Evolutionary conservation across 2,888 invertebrate species (phyloP).

Genomic region (Podotricha telesiphe): DNA sequence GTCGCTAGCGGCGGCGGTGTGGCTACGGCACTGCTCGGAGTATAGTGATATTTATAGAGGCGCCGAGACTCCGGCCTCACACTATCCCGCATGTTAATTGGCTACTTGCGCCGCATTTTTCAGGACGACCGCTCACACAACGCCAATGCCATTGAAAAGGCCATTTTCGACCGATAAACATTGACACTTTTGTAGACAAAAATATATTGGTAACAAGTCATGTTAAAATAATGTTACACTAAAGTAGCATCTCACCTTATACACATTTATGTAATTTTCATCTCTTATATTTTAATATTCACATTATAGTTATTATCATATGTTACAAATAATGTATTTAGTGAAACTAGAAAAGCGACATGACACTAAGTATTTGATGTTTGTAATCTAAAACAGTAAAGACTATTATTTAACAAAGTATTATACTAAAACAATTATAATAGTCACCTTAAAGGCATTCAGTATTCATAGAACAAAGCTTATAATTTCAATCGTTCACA

Average conservation of each 20-base stretch:
- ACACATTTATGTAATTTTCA: neutral
- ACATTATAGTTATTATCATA: too few relatives aligned
- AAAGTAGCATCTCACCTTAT: neutral
- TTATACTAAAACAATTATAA: neutral
- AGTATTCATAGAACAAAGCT: neutral
- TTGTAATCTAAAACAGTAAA: neutral
- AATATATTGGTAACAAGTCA: slow-evolving; percentile 29
- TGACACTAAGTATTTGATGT: neutral
- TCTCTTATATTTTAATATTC: too few relatives aligned
- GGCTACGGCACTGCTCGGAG: slow-evolving; percentile 54
- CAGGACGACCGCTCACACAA: slow-evolving; percentile 69
- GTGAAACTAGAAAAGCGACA: neutral
- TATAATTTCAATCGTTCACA: neutral
- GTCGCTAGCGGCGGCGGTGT: slow-evolving; percentile 62
- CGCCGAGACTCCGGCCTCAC: slow-evolving; percentile 77
- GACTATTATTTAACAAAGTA: neutral
- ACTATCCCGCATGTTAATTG: slow-evolving; percentile 78
- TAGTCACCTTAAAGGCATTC: neutral
- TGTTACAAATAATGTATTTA: too few relatives aligned
- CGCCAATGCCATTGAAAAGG: slow-evolving; percentile 71
- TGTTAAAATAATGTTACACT: neutral
- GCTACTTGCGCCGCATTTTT: slow-evolving; percentile 79
- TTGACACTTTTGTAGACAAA: slow-evolving; percentile 78
- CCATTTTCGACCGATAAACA: slow-evolving; percentile 74
- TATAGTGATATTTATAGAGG: slow-evolving; percentile 75